Base-by-base conservation (phyloP, 1,140 invertebrate species). In the Drosophila pruinosa region DNA sequence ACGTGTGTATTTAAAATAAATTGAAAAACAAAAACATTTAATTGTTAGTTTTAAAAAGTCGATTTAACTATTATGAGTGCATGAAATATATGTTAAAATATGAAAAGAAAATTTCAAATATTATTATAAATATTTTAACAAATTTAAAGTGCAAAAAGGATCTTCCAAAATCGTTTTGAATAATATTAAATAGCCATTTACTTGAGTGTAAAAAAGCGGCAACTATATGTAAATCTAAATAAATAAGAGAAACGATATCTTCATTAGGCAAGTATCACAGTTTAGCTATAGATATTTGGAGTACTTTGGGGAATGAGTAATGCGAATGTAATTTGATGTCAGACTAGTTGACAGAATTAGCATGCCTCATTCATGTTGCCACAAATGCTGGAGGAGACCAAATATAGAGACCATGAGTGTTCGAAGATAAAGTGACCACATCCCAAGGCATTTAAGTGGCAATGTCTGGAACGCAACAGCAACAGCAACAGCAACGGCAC, bases 391-490 rank as follows among this genome's bases (percentile, higher is more conserved):
- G 15, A 21, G 43, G 21, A 45, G 7, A 34, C 69, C 69, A 75
- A 75, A 75, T 75, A 72, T 75, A 75, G 73, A 28, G 34, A 12
- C 38, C 36, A 62, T 56, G 54, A 58, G 47, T 63, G 58, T 36
- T 63, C 59, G 21, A 48, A 50, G 57, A 53, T 38, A 58, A 58
- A 64, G 67, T 86, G 80, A 86, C 81, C 80, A 85, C 76, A 80
- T 76, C 81, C 64, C 81, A 63, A 58, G 47, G 81, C 81, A 80
- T 85, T 85, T 86, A 77, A 81, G 77, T 80, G 81, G 61, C 78
- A 86, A 78, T 77, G 74, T 86, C 77, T 85, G 77, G 77, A 85
- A 78, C 80, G 72, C 61, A 58, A 59, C 69, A 43, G 14, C 17
- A 56, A 28, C 41, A 41, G 62, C 64, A 80, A 41, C 62, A 72